Percentiles rank a stretch among this genome's conserved stretches.
These are phyloP conservation scores for Coelinius sp. DNA, from an alignment of 2,888 invertebrate genomes.

Conservation along the genomic window DNA sequence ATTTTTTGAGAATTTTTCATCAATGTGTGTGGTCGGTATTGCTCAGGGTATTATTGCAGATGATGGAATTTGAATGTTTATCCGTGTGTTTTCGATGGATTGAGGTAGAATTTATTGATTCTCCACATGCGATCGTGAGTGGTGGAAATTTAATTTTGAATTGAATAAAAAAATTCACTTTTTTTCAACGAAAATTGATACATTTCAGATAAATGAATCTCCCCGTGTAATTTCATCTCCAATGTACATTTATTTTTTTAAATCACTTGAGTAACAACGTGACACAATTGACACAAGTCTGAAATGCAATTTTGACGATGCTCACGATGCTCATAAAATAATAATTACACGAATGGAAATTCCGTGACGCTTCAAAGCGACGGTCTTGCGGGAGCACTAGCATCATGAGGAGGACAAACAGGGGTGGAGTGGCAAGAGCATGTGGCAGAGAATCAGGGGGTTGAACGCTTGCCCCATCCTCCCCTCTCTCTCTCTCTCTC, in stretches of 20 bases:
- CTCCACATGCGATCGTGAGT: slow-evolving; percentile 9
- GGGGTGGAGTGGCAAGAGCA: slow-evolving; percentile 57
- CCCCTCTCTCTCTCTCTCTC: slow-evolving; percentile 9
- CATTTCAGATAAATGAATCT: too few species aligned
- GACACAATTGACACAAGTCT: slow-evolving; percentile 16
- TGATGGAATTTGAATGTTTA: not conserved
- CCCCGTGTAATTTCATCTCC: not conserved
- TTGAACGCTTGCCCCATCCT: slow-evolving; percentile 32
- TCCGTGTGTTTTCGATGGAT: not conserved
- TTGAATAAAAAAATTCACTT: not conserved
- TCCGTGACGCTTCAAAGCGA: slow-evolving; percentile 42
- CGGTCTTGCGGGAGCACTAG: slow-evolving; percentile 34
- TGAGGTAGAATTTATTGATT: slow-evolving; percentile 10
- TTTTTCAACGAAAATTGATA: too few species aligned
- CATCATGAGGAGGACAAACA: slow-evolving; percentile 18
- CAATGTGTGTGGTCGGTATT: slow-evolving; percentile 25
- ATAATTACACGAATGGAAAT: slow-evolving; percentile 61
- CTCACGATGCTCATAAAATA: slow-evolving; percentile 62
- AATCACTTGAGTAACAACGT: slow-evolving; percentile 12
- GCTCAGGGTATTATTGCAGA: not conserved
- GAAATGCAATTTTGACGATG: slow-evolving; percentile 53
- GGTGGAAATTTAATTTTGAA: not conserved
- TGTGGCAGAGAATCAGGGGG: slow-evolving; percentile 58
- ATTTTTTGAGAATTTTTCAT: not conserved
- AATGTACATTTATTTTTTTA: not conserved